Percentiles rank a stretch among this genome's conserved stretches.
Conservation (phyloP, 1,140 invertebrate species). For the Bicyclus anynana region DNA sequence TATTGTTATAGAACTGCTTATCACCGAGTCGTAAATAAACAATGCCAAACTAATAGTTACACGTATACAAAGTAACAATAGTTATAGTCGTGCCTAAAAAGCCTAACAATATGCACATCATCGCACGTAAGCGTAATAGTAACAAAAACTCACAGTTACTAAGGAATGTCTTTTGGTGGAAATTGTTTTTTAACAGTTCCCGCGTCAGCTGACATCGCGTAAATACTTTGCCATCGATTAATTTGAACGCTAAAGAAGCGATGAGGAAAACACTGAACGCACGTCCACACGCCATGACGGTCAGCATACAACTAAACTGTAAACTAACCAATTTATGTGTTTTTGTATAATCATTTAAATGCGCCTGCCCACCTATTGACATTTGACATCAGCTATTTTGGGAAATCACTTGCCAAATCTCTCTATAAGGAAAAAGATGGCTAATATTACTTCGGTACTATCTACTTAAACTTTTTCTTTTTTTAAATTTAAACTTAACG, state of each 20-base stretch:
- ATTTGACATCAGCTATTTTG: slow-evolving; percentile 23
- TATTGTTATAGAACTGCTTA: slow-evolving; percentile 14
- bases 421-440: too few relatives aligned
- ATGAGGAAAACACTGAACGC: slow-evolving; percentile 26
- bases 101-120: slow-evolving; percentile 12
- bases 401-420: slow-evolving; percentile 21
- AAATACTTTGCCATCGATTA: slow-evolving; percentile 59
- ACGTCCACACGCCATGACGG: slow-evolving; percentile 48
- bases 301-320: slow-evolving; percentile 36
- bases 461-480: too few relatives aligned
- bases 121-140: slow-evolving; percentile 9
- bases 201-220: slow-evolving; percentile 75
- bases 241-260: slow-evolving; percentile 35
- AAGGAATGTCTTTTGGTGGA: slow-evolving; percentile 70
- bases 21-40: slow-evolving; percentile 15
- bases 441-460: too few relatives aligned
- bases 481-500: too few relatives aligned
- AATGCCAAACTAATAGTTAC: slow-evolving; percentile 10
- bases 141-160: slow-evolving; percentile 75
- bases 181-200: slow-evolving; percentile 72
- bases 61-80: slow-evolving; percentile 5
- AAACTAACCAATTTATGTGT: too few relatives aligned
- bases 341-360: slow-evolving; percentile 25
- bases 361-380: slow-evolving; percentile 46
- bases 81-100: slow-evolving; percentile 21